Conservation (phyloP, 2,888 invertebrate species). For the Psylliodes chrysocephalus region DNA sequence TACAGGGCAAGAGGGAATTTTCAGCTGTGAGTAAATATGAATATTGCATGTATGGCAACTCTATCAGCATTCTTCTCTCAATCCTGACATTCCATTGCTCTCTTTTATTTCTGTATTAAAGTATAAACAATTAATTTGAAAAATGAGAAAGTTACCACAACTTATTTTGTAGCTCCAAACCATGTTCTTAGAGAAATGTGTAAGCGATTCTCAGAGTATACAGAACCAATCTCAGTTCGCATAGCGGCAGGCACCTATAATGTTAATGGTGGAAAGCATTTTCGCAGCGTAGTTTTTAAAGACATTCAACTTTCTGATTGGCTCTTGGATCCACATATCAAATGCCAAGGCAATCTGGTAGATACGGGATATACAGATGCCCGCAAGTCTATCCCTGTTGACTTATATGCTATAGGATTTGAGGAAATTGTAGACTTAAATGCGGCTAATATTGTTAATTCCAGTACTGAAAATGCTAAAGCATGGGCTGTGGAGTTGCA, state of each 20-base stretch:
- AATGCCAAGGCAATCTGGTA: slow-evolving; percentile 63
- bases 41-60: too few relatives aligned
- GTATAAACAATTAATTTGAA: too few relatives aligned
- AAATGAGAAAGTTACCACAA: too few relatives aligned
- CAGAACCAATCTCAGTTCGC: slow-evolving; percentile 75
- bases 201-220: slow-evolving; percentile 82
- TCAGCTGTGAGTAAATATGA: too few relatives aligned
- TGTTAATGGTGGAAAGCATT: slow-evolving; percentile 99
- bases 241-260: slow-evolving; percentile 97
- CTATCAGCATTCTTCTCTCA: too few relatives aligned
- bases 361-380: slow-evolving; percentile 65
- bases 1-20: too few relatives aligned
- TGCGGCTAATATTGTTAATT: slow-evolving; percentile 97
- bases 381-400: slow-evolving; percentile 72
- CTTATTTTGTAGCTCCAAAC: slow-evolving; percentile 76
- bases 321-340: slow-evolving; percentile 84
- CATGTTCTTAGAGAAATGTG: slow-evolving; percentile 87
- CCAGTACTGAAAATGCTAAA: slow-evolving; percentile 91
- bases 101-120: too few relatives aligned
- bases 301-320: slow-evolving; percentile 88
- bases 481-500: slow-evolving; percentile 96
- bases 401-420: slow-evolving; percentile 97
- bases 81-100: too few relatives aligned
- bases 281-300: slow-evolving; percentile 94
- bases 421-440: slow-evolving; percentile 99